Conservation (phyloP, 1,140 invertebrate genomes). For the Heliconius nattereri region DNA sequence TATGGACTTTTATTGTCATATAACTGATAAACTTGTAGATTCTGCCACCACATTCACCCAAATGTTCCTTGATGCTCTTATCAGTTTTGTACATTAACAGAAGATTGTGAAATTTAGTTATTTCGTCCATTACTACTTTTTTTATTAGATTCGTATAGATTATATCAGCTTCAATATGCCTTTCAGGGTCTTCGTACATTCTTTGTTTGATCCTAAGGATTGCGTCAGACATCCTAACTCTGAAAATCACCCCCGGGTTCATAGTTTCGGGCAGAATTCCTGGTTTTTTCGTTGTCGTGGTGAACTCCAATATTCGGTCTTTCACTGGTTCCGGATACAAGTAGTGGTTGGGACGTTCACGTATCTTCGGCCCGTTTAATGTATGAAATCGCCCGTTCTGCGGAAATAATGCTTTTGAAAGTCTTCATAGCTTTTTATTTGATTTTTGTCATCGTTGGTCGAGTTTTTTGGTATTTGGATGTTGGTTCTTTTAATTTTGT, state of each 20-base stretch:
- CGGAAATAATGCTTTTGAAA: conserved; percentile 46
- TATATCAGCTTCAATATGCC: conserved; percentile 73
- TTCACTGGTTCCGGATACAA: conserved; percentile 71
- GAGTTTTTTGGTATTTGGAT: no score
- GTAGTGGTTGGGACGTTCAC: conserved; percentile 71
- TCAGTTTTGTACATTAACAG: conserved; percentile 74
- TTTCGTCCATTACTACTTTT: conserved; percentile 73
- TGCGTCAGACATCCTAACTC: conserved; percentile 73
- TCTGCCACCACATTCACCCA: conserved; percentile 71
- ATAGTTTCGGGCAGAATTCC: conserved; percentile 70
- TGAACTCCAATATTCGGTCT: conserved; percentile 64
- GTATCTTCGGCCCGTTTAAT: conserved; percentile 58
- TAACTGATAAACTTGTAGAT: conserved; percentile 77
- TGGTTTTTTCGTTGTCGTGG: conserved; percentile 60
- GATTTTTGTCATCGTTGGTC: neutral
- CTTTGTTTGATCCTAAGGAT: conserved; percentile 72
- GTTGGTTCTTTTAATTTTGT: neutral
- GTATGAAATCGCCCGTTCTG: conserved; percentile 65
- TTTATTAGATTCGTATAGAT: conserved; percentile 75
- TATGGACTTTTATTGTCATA: conserved; percentile 75
- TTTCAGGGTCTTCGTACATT: conserved; percentile 75
- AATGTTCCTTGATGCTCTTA: conserved; percentile 71
- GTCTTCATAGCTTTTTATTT: conserved; percentile 20
- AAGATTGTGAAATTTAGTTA: conserved; percentile 75
- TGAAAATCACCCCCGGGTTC: conserved; percentile 74